Evolutionary conservation across 2,113 vertebrate genomes (phyloP).

Genomic region (Phalacrocorax aristotelis): DNA sequence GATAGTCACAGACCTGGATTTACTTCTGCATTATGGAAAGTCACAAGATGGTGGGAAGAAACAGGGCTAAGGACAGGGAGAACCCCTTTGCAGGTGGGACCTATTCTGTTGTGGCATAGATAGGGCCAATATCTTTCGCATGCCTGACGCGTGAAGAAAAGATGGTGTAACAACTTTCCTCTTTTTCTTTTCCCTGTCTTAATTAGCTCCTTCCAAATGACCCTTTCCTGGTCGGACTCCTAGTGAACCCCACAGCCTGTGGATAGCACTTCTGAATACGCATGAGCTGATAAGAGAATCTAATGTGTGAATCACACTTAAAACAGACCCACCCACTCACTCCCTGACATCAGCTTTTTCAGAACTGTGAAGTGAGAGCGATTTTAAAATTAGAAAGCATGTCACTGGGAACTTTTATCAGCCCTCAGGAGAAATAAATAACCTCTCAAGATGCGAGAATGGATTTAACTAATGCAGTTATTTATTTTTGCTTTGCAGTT

Average conservation of each 20-base stretch:
- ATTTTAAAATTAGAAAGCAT: slow-evolving; percentile 84
- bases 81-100: background rate
- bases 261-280: slow-evolving; percentile 74
- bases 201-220: slow-evolving; percentile 8
- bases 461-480: slow-evolving; percentile 64
- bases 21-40: background rate
- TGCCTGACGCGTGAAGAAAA: background rate
- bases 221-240: background rate
- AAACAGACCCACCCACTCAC: slow-evolving; percentile 78
- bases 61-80: background rate
- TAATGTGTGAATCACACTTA: slow-evolving; percentile 81
- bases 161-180: background rate
- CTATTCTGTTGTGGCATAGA: background rate
- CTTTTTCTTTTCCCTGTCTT: background rate
- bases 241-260: slow-evolving; percentile 9
- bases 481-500: slow-evolving; percentile 68
- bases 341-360: slow-evolving; percentile 77
- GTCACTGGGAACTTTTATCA: slow-evolving; percentile 79
- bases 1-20: background rate
- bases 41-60: background rate
- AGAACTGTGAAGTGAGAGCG: slow-evolving; percentile 77
- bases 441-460: slow-evolving; percentile 70
- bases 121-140: background rate
- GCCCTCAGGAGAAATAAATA: slow-evolving; percentile 78
- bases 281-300: slow-evolving; percentile 74